These are phyloP conservation scores for Cataglyphis rosenhaueri DNA, from an alignment of 2,888 invertebrate genomes.

Conservation along the genomic window DNA sequence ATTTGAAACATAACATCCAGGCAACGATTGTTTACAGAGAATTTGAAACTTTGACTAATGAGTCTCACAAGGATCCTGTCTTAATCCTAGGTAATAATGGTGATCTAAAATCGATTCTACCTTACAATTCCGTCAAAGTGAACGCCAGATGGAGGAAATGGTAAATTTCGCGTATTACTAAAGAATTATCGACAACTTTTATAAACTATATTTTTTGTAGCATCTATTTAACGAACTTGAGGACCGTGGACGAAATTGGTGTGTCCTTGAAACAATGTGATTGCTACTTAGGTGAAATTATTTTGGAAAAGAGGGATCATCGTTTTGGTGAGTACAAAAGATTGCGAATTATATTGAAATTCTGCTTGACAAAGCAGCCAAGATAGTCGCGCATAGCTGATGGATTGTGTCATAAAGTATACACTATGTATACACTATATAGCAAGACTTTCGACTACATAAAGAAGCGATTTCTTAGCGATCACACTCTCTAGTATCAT, in stretches of 20 bases:
- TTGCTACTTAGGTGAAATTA: slow-evolving; percentile 81
- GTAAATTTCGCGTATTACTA: slow-evolving; percentile 64
- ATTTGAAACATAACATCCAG: slow-evolving; percentile 77
- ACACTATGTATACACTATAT: not conserved
- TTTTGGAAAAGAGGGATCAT: slow-evolving; percentile 72
- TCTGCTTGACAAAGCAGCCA: not conserved
- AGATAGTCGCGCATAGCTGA: slow-evolving; percentile 57
- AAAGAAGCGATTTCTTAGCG: slow-evolving; percentile 49
- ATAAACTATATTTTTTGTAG: slow-evolving; percentile 62
- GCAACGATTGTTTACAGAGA: slow-evolving; percentile 76
- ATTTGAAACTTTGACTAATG: slow-evolving; percentile 14
- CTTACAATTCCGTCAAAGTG: slow-evolving; percentile 71
- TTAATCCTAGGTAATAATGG: slow-evolving; percentile 76
- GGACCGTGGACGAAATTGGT: slow-evolving; percentile 81
- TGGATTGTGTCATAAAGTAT: slow-evolving; percentile 71
- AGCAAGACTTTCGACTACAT: slow-evolving; percentile 60
- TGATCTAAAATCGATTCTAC: slow-evolving; percentile 73
- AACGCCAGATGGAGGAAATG: slow-evolving; percentile 79
- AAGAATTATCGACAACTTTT: not conserved
- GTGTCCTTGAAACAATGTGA: slow-evolving; percentile 73
- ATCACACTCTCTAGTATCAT: slow-evolving; percentile 24
- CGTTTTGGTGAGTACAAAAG: slow-evolving; percentile 65
- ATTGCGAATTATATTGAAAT: not conserved
- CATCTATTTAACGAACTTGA: slow-evolving; percentile 77
- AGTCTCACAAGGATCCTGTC: slow-evolving; percentile 52